phyloP scores from a whole-genome alignment of 35 echinoderm and acorn worm genomes.

The Hemicentrotus pulcherrimus region DNA sequence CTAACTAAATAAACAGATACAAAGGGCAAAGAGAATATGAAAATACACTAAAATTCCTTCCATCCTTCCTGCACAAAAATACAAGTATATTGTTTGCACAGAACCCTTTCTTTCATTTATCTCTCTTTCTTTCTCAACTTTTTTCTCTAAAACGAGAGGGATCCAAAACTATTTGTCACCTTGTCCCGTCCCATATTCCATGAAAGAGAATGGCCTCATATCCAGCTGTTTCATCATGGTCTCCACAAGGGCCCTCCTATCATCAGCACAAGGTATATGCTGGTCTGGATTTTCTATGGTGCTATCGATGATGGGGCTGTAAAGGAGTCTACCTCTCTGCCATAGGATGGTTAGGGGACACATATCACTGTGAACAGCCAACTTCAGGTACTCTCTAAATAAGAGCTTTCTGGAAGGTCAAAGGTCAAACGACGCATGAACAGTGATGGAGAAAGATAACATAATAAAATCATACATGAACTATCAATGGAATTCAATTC shows the following conservation, averaged over 20 bases:
- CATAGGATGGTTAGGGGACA: constrained; percentile 52
- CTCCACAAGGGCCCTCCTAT: neutral
- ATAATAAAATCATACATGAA: too few relatives aligned
- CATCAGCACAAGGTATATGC: neutral
- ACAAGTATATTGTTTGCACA: neutral
- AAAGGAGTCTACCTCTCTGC: constrained; percentile 37
- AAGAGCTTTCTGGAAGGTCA: neutral
- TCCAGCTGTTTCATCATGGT: constrained; percentile 16
- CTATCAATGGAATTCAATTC: too few relatives aligned
- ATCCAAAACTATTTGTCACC: neutral
- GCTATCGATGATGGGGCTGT: constrained; percentile 7
- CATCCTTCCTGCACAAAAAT: too few relatives aligned
- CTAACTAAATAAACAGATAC: too few relatives aligned
- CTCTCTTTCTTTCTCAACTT: neutral
- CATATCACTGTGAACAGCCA: constrained; percentile 41
- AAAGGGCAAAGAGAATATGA: too few relatives aligned
- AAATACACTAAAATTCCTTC: too few relatives aligned
- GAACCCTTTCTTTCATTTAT: neutral
- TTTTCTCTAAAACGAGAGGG: neutral
- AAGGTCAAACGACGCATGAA: too few relatives aligned
- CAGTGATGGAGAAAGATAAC: too few relatives aligned
- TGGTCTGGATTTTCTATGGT: neutral
- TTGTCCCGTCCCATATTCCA: constrained; percentile 38
- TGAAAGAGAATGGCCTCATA: constrained; percentile 46
- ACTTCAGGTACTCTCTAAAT: constrained; percentile 25